Evolutionary conservation across 1,140 invertebrate genomes (phyloP).

Genomic region (Hylyphantes graminicola): DNA sequence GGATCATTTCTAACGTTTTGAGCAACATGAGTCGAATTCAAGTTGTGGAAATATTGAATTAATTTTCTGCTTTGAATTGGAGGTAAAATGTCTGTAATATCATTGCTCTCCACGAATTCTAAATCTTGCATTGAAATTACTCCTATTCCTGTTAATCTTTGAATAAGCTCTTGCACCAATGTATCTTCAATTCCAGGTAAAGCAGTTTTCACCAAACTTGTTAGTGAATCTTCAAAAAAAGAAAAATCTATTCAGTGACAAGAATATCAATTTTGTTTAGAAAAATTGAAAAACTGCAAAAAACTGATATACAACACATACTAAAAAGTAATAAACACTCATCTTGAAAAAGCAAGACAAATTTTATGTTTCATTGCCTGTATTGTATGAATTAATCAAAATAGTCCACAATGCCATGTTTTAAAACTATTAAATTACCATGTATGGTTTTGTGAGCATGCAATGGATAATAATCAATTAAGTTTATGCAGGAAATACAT

Average conservation of each 20-base stretch:
- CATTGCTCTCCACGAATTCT: not conserved
- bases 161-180: not conserved
- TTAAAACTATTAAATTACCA: not conserved
- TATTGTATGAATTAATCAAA: not conserved
- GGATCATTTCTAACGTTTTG: not conserved
- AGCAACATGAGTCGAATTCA: not conserved
- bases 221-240: not conserved
- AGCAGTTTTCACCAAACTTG: not conserved
- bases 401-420: slow-evolving; percentile 19
- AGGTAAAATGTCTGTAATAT: not conserved
- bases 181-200: not conserved
- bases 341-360: not conserved
- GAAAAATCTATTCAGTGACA: slow-evolving; percentile 6
- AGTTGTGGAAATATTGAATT: not conserved
- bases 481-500: not conserved
- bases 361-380: not conserved
- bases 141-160: not conserved
- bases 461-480: slow-evolving; percentile 25
- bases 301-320: not conserved
- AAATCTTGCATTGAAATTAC: not conserved
- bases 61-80: slow-evolving; percentile 17
- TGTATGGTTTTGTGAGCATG: not conserved
- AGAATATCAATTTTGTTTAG: not conserved
- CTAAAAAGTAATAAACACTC: not conserved
- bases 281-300: not conserved